Conservation (phyloP, 2,888 invertebrate genomes). For the Formica aserva region DNA sequence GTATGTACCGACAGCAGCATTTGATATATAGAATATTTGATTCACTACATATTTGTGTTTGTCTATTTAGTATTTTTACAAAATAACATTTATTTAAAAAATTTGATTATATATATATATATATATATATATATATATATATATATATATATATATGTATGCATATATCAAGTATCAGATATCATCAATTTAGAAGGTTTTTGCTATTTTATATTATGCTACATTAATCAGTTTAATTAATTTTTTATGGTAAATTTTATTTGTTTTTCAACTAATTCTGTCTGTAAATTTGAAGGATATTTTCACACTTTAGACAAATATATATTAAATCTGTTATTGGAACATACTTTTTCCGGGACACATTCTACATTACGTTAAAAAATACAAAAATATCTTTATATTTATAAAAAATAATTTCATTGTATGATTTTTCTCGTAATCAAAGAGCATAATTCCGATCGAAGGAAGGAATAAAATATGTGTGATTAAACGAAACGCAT, state of each 20-base stretch:
- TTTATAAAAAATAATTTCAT: conserved; percentile 24
- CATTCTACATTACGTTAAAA: conserved; percentile 18
- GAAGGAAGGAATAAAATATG: neutral
- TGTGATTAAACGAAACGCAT: neutral
- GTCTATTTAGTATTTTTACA: neutral
- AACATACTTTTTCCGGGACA: conserved; percentile 13
- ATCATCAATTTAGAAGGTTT: neutral
- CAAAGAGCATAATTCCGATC: conserved; percentile 25
- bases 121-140: neutral
- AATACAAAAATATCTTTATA: conserved; percentile 25
- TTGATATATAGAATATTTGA: neutral
- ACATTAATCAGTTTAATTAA: neutral
- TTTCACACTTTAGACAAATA: neutral
- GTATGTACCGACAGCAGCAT: conserved; percentile 51
- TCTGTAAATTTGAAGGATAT: neutral
- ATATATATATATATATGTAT: neutral
- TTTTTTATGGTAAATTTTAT: neutral
- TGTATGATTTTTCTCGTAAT: neutral
- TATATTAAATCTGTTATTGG: neutral
- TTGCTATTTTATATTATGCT: neutral
- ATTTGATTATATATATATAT: neutral
- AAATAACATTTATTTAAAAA: neutral
- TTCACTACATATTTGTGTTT: neutral
- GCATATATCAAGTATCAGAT: neutral
- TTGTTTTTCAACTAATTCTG: neutral